Evolutionary conservation across 2,888 invertebrate genomes (phyloP).

Genomic region (Anoplius nigerrimus): DNA sequence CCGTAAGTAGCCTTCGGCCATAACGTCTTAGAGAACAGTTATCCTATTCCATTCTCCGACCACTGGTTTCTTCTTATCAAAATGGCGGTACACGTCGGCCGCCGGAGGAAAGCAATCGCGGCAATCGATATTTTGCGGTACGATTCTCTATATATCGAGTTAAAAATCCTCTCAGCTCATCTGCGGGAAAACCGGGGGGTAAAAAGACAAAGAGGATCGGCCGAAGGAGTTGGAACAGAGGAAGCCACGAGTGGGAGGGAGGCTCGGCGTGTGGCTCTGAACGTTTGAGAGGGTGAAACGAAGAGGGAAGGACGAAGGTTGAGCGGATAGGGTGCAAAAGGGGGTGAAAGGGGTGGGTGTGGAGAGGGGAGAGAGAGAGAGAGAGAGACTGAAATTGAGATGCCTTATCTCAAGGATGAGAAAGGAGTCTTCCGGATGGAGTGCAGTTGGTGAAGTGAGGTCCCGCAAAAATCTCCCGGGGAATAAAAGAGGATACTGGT

Average conservation of each 20-base stretch:
- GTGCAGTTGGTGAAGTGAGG: slow-evolving; percentile 54
- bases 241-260: background rate
- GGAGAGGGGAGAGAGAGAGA: slow-evolving; percentile 7
- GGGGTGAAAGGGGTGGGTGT: slow-evolving; percentile 5
- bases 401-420: slow-evolving; percentile 66
- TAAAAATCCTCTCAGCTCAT: slow-evolving; percentile 39
- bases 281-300: background rate
- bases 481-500: slow-evolving; percentile 59
- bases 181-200: background rate
- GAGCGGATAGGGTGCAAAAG: slow-evolving; percentile 12
- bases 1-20: too few relatives aligned
- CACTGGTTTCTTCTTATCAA: too few relatives aligned
- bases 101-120: slow-evolving; percentile 28
- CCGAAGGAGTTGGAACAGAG: background rate
- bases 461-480: slow-evolving; percentile 61
- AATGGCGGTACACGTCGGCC: too few relatives aligned
- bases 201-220: background rate
- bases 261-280: background rate
- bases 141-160: slow-evolving; percentile 46
- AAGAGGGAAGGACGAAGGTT: background rate
- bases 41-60: too few relatives aligned
- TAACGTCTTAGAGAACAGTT: too few relatives aligned
- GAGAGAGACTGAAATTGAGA: slow-evolving; percentile 62
- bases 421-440: slow-evolving; percentile 57
- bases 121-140: slow-evolving; percentile 52